Evolutionary conservation across 2,113 vertebrate species (phyloP).

Genomic region (Rhabdomys dilectus): DNA sequence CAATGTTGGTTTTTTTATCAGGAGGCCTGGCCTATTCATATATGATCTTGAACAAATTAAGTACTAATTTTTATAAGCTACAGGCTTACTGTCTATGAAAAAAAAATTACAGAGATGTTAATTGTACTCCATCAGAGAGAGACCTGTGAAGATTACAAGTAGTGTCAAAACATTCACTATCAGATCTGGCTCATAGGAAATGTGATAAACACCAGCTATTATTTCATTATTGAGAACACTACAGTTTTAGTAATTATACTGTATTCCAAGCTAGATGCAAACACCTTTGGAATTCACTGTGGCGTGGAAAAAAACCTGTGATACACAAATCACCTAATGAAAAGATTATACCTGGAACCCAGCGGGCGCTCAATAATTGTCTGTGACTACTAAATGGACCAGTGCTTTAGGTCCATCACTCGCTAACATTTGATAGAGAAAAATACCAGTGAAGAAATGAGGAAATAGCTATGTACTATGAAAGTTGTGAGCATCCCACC

Average conservation of each 20-base stretch:
- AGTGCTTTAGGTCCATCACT: neutral
- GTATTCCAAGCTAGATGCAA: neutral
- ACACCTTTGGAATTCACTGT: neutral
- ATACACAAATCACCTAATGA: neutral
- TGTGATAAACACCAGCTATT: neutral
- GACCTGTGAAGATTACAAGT: neutral
- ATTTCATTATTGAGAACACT: neutral
- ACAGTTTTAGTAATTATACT: neutral
- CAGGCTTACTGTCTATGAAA: neutral
- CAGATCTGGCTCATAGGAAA: neutral
- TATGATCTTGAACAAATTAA: neutral
- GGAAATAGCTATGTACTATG: neutral
- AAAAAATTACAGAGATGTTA: neutral
- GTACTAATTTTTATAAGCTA: neutral
- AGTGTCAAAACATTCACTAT: slow-evolving; percentile 28
- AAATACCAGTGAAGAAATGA: neutral
- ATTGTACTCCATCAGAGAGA: neutral
- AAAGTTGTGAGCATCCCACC: neutral
- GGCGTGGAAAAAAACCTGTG: neutral
- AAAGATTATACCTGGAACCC: neutral
- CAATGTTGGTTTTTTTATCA: slow-evolving; percentile 29
- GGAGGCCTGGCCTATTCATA: neutral
- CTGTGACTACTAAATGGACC: slow-evolving; percentile 34
- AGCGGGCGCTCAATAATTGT: neutral
- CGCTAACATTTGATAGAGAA: slow-evolving; percentile 18